A percentile compares a stretch with the other conserved stretches of the same genome.
Conservation (phyloP, 2,797 vertebrate species). For the Tympanoctomys barrerae region DNA sequence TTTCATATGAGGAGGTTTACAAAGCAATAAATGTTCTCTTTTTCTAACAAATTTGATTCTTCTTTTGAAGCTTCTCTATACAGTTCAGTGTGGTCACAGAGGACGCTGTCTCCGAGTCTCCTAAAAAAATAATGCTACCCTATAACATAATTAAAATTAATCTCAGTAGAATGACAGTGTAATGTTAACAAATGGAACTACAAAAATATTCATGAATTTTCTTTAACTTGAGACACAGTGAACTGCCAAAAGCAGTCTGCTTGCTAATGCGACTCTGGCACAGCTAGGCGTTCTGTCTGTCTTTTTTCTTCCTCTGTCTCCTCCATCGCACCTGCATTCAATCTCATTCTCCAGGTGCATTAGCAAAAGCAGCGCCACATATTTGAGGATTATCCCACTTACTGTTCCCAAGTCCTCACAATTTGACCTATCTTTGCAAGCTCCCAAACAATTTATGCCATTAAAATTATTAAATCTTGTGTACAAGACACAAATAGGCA, state of each 20-base stretch:
- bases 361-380: background rate
- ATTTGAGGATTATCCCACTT: background rate
- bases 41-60: background rate
- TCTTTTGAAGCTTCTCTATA: background rate
- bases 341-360: background rate
- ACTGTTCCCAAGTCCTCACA: background rate
- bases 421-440: background rate
- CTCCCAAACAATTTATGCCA: background rate
- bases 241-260: background rate
- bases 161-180: too few relatives aligned
- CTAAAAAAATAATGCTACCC: too few relatives aligned
- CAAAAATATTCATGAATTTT: too few relatives aligned
- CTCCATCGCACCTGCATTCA: background rate
- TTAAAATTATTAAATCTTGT: background rate
- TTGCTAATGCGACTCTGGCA: background rate
- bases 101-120: background rate
- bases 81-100: background rate
- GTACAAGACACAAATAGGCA: background rate
- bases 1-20: constrained; percentile 14
- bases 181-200: too few relatives aligned
- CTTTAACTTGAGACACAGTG: background rate
- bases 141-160: too few relatives aligned
- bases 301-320: background rate
- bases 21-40: background rate
- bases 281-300: background rate